Base-by-base conservation (phyloP, 2,797 vertebrate species). In the Crocidura indochinensis region DNA sequence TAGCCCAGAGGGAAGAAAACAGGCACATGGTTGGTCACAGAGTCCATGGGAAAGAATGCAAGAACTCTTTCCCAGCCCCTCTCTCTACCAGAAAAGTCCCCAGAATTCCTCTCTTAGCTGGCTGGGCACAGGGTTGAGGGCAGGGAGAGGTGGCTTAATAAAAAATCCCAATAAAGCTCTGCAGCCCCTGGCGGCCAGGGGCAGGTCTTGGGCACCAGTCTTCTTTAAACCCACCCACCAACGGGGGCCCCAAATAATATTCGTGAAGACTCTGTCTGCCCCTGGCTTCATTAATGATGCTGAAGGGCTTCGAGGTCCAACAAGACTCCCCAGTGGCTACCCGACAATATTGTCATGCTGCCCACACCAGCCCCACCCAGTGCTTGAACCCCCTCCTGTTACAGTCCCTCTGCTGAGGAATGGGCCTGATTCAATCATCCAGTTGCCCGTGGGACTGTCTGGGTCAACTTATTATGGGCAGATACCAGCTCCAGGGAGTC, bases 161-260 rank as follows among this genome's bases (percentile, higher is more conserved):
- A 96, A 96, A 97, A 96, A 96, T 95, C 96, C 95, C 94, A 96
- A 97, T 97, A 96, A 97, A 94, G 85, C 78, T 95, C 64, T 90
- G 82, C 62, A 93, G 92, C 94, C 94, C 94, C 94, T 94, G 88
- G 93, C 8, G 93, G 94, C 93, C 86, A 93, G 90, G 91, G 88
- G 80, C 87, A 95, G 84, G 81, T 95, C 87, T 90, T 94, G 92
- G 88, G 82, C 85, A 96, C 44, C 79, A 80, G 87, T 31, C 31
- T 96, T 75, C 84, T 88, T 89, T 87, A 94, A 92, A 68, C 76
- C 73, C 65, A 1, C 93, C 96, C 89, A 95, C 69, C 0, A 0
- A 38, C 38, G 83, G 93, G 94, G 90, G 29, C 90, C 84, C 95
- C 79, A 76, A 87, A 93, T 96, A 96, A 97, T 97, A 97, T 95